Percentiles rank a stretch among this genome's conserved stretches.
phyloP scores from a whole-genome alignment of 2,888 invertebrate species.

The Sipha maydis region DNA sequence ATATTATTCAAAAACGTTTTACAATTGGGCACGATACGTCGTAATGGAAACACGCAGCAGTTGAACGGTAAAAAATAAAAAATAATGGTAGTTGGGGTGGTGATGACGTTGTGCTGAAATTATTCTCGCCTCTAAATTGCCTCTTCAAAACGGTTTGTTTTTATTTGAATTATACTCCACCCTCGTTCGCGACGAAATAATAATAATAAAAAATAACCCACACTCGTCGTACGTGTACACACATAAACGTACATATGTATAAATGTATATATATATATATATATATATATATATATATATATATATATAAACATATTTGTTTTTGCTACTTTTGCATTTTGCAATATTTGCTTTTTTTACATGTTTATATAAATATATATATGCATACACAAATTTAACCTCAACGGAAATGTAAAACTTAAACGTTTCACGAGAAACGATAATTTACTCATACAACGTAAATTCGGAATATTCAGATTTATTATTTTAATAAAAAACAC shows the following conservation, averaged over 20 bases:
- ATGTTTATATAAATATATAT: neutral
- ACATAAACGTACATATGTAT: no score
- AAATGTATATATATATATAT: no score
- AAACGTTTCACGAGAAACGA: no score
- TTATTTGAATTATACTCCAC: neutral
- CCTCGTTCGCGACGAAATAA: conserved; percentile 1
- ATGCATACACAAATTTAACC: neutral
- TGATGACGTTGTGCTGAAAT: neutral
- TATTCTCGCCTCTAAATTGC: neutral
- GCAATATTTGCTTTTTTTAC: neutral
- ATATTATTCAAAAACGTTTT: neutral
- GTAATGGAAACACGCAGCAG: no score
- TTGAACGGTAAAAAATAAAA: neutral
- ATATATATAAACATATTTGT: neutral
- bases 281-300: no score
- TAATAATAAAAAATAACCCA: conserved; percentile 5
- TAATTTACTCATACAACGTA: no score
- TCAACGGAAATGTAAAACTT: neutral
- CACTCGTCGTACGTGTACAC: neutral
- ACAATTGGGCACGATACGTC: neutral
- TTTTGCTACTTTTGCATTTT: neutral
- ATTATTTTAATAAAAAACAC: no score
- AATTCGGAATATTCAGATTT: no score
- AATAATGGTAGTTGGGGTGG: neutral
- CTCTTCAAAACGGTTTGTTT: conserved; percentile 19